A percentile compares a stretch with the other conserved stretches of the same genome.
Conservation (phyloP, 2,797 vertebrate genomes). For the Eurystomus glaucurus region DNA sequence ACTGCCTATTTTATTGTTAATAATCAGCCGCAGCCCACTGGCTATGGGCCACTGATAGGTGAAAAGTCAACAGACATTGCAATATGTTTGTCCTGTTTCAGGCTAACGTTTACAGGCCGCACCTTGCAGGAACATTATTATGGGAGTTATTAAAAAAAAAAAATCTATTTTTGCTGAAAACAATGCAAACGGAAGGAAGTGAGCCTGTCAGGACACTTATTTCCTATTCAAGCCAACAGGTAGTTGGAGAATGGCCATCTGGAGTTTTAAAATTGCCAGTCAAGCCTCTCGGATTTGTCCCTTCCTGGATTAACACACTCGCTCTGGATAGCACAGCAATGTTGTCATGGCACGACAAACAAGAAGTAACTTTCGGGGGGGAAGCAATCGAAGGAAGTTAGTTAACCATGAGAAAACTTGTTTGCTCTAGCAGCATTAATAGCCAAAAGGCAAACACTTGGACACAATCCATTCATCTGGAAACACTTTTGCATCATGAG, state of each 20-base stretch:
- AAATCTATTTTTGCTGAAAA: conserved; percentile 75
- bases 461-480: conserved; percentile 59
- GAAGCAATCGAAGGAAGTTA: conserved; percentile 56
- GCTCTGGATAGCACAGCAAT: background rate
- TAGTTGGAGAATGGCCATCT: conserved; percentile 75
- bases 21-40: conserved; percentile 2
- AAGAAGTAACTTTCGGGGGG: conserved; percentile 18
- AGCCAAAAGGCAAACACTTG: conserved; percentile 73
- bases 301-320: conserved; percentile 66
- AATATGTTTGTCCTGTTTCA: conserved; percentile 44
- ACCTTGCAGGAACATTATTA: conserved; percentile 12
- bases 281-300: conserved; percentile 32
- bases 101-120: conserved; percentile 10
- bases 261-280: conserved; percentile 70
- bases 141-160: conserved; percentile 53
- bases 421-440: conserved; percentile 49
- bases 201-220: conserved; percentile 52
- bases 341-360: conserved; percentile 40
- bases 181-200: conserved; percentile 70
- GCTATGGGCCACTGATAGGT: conserved; percentile 18
- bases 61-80: conserved; percentile 50
- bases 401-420: conserved; percentile 60
- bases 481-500: conserved; percentile 43
- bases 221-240: conserved; percentile 75
- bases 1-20: conserved; percentile 47